Evolutionary conservation across 2,113 vertebrate species (phyloP), one percentile per base, ranked within the genome.

Genomic region (Galbula dea): DNA sequence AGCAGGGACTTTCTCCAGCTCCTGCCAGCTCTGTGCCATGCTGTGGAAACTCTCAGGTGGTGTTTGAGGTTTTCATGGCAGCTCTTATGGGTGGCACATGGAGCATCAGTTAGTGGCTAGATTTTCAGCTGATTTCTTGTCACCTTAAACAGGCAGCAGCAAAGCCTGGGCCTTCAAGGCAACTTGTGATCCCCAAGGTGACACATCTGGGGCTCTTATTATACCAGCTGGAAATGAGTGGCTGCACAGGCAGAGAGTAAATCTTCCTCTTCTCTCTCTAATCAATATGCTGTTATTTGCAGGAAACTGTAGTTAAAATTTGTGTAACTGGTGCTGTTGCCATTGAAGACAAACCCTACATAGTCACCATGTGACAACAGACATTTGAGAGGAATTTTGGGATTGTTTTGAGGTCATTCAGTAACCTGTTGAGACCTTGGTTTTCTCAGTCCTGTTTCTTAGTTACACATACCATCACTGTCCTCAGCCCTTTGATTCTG

Each of bases 251-350:
- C 10, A 20, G 57, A 14, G 2, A 2, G 57, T 9, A 14, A 12
- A 52, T n/a, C 39, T 22, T 37, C 39, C 58, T 16, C 39, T 13
- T 17, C 36, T 22, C 21, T 27, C 66, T 52, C 48, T 29, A 36
- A 21, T 19, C n/a, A 66, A 20, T 15, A 13, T 0, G 27, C 22
- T 0, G 1, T 6, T n/a, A 29, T 43, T 55, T 67, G 23, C 37
- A 30, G 23, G 46, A 22, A n/a, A 32, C 9, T 0, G 0, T 20
- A 32, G 15, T 55, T 54, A 52, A 55, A 27, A 29, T 16, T 3
- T 27, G 9, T n/a, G 1, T 34, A 58, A 10, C 11, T 26, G 10
- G 8, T 51, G 29, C 54, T 51, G 1, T 11, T 45, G 61, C 23
- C 27, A 11, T 45, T 27, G 32, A 36, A 51, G 79, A n/a, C 19